Evolutionary conservation across 2,888 invertebrate genomes (phyloP).

Genomic region (Deroplatys truncata): DNA sequence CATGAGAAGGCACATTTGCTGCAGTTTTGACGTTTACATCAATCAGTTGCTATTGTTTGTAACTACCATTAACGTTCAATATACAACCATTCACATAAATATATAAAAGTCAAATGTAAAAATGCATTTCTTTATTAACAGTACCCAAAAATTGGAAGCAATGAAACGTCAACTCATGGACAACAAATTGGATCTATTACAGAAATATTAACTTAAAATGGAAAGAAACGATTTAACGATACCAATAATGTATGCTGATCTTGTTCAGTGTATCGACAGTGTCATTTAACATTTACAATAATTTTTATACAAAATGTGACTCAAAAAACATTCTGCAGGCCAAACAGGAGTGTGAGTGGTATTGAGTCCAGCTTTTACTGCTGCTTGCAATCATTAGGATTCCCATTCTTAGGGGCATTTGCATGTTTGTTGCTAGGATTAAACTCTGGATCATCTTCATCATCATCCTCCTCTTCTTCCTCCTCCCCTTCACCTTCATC

Average conservation of each 20-base stretch:
- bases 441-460: constrained; percentile 60
- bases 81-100: neutral
- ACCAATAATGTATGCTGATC: neutral
- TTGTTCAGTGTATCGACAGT: neutral
- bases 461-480: constrained; percentile 46
- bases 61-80: neutral
- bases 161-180: constrained; percentile 1
- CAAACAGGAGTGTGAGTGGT: constrained; percentile 17
- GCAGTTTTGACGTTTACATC: neutral
- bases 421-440: constrained; percentile 34
- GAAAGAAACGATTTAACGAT: constrained; percentile 4
- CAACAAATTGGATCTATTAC: constrained; percentile 18
- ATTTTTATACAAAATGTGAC: constrained; percentile 11
- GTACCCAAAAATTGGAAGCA: constrained; percentile 28
- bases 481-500: constrained; percentile 40
- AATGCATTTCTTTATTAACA: constrained; percentile 30
- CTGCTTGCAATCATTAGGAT: constrained; percentile 67
- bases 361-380: constrained; percentile 51
- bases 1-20: neutral
- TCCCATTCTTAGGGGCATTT: constrained; percentile 31
- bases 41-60: neutral
- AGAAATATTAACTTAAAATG: constrained; percentile 7
- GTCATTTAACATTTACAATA: neutral
- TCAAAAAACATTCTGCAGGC: constrained; percentile 3
- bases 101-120: constrained; percentile 2